Evolutionary conservation across 1,140 invertebrate species (phyloP), one percentile per base, ranked within the genome.

Genomic region (Halictus rubicundus): DNA sequence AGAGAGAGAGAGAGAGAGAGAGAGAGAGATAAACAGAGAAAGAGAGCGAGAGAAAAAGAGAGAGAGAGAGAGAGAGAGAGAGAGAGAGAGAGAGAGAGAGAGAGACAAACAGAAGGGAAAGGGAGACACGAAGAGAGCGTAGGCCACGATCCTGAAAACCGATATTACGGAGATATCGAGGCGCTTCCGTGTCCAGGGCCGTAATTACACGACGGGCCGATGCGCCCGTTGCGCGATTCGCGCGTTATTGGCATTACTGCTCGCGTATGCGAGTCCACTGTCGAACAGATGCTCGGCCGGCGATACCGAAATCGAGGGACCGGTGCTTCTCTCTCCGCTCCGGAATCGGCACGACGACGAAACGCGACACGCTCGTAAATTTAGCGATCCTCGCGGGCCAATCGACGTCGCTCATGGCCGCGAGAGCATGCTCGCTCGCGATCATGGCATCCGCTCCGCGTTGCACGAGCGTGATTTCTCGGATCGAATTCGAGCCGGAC

Each of bases 101-200:
- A 39, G n/a, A 7, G 8, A 60, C 5, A 25, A 16, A 12, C 6
- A 68, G 57, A 57, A 64, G 66, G 61, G 60, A 54, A 37, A 54
- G 60, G 37, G 63, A 81, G 65, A 57, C 8, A 19, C 73, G 59
- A 32, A 54, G 68, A 68, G 60, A 75, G 59, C 32, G 71, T 54
- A 85, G 63, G 57, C 69, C 69, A 83, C 68, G 80, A 86, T 86
- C 77, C 69, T 77, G 81, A 80, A 86, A 86, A 83, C 78, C 68
- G 81, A 87, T 86, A 87, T 80, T 69, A 76, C 74, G 61, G 68
- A 71, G 70, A 85, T 81, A 77, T 80, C 42, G 77, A 83, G 74
- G 70, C 65, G 84, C 84, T 87, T 83, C 85, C 84, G 81, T 83
- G 81, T 83, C 73, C 81, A 83, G 69, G 73, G 57, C 75, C 81